A percentile compares a stretch with the other conserved stretches of the same genome.
Conservation (phyloP, 2,113 vertebrate species). For the Spilogale gracilis region DNA sequence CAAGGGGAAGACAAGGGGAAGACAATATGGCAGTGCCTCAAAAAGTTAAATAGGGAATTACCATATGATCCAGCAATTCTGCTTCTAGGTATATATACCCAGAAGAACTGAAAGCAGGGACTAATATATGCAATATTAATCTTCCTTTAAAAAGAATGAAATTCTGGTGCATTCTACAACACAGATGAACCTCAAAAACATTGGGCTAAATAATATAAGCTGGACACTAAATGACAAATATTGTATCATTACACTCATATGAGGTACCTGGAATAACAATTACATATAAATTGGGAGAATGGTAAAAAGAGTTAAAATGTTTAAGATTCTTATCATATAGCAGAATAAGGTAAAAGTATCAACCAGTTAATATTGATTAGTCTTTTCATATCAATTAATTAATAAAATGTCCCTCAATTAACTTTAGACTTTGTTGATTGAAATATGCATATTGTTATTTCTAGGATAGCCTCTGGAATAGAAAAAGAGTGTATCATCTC, state of each 20-base stretch:
- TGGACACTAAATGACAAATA: neutral
- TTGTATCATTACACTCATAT: neutral
- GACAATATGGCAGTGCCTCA: constrained; percentile 2
- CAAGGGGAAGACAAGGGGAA: neutral
- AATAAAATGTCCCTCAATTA: neutral
- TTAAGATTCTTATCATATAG: neutral
- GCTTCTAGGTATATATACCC: neutral
- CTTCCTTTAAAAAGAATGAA: neutral
- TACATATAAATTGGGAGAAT: neutral
- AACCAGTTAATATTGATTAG: neutral
- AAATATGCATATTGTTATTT: constrained; percentile 21
- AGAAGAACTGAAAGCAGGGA: neutral
- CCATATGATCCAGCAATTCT: neutral
- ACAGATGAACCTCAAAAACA: neutral
- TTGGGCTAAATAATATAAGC: neutral
- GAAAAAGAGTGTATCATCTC: neutral
- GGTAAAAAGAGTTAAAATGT: neutral
- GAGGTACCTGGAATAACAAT: neutral
- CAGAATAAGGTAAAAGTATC: neutral
- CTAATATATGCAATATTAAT: neutral
- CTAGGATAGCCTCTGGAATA: neutral
- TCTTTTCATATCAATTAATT: neutral
- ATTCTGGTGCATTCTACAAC: neutral
- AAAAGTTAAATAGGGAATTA: constrained; percentile 44
- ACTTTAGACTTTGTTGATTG: constrained; percentile 15